phyloP scores from a whole-genome alignment of 1,140 invertebrate genomes.

The Orius laevigatus region DNA sequence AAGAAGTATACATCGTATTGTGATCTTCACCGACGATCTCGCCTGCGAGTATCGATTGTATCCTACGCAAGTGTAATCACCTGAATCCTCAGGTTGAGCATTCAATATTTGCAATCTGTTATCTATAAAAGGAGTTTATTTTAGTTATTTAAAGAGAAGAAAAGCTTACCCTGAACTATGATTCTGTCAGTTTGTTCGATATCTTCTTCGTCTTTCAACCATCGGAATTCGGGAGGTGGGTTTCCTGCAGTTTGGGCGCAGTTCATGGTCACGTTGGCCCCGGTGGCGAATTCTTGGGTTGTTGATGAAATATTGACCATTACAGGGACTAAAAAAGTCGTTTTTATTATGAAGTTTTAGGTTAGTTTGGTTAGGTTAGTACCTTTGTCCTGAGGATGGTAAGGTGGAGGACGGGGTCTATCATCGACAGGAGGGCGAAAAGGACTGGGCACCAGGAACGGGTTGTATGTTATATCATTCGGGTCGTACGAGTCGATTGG shows the following conservation, averaged over 20 bases:
- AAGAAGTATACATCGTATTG: background rate
- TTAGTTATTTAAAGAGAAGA: too few relatives aligned
- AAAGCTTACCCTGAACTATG: constrained; percentile 38
- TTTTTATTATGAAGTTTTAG: constrained; percentile 4
- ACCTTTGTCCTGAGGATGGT: constrained; percentile 12
- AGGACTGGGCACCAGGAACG: constrained; percentile 25
- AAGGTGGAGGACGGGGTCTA: constrained; percentile 18
- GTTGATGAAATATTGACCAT: constrained; percentile 37
- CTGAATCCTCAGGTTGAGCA: constrained; percentile 47
- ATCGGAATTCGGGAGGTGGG: constrained; percentile 51
- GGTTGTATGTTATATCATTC: constrained; percentile 24
- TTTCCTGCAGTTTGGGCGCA: constrained; percentile 56
- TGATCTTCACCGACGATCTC: constrained; percentile 32
- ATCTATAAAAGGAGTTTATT: constrained; percentile 1
- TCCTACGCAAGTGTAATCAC: constrained; percentile 62
- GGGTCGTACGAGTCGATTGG: constrained; percentile 33
- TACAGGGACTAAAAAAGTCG: constrained; percentile 35
- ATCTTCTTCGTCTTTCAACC: constrained; percentile 55
- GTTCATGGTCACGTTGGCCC: constrained; percentile 47
- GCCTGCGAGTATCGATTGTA: constrained; percentile 46
- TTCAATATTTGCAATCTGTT: constrained; percentile 39
- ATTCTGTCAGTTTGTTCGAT: constrained; percentile 32
- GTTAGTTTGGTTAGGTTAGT: background rate
- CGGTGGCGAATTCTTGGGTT: constrained; percentile 36
- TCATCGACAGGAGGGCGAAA: constrained; percentile 20